These are phyloP conservation scores for Tryphoninae sp. DNA, from an alignment of 2,888 invertebrate genomes.

Conservation along the genomic window DNA sequence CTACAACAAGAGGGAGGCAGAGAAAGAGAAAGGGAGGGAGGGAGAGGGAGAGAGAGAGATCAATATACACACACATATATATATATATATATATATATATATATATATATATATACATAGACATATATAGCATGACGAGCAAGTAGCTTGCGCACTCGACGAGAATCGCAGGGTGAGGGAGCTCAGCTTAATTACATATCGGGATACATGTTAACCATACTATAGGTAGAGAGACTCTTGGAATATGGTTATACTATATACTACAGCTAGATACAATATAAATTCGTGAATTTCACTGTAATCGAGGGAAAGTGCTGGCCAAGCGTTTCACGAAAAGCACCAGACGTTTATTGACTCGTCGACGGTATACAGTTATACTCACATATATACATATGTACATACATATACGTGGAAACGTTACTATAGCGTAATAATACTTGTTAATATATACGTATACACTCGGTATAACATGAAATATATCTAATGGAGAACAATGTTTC, in stretches of 20 bases:
- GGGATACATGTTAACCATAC: not conserved
- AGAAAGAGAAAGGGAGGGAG: too few relatives aligned
- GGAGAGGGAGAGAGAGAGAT: too few relatives aligned
- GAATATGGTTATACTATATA: slow-evolving; percentile 5
- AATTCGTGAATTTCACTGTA: slow-evolving; percentile 50
- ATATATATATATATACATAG: slow-evolving; percentile 12
- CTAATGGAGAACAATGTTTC: slow-evolving; percentile 33
- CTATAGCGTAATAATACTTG: not conserved
- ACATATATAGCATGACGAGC: not conserved
- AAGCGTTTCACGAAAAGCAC: slow-evolving; percentile 46
- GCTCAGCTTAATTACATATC: slow-evolving; percentile 54
- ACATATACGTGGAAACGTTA: not conserved
- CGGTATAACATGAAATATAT: slow-evolving; percentile 3
- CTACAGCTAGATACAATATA: slow-evolving; percentile 26
- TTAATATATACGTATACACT: not conserved
- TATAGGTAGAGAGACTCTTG: slow-evolving; percentile 19
- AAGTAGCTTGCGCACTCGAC: slow-evolving; percentile 35
- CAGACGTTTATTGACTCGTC: slow-evolving; percentile 48
- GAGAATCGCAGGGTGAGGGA: not conserved
- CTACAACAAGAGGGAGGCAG: too few relatives aligned
- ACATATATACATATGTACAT: not conserved
- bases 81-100: too few relatives aligned
- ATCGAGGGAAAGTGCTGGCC: slow-evolving; percentile 51
- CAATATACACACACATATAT: not conserved
- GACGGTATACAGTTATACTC: not conserved